phyloP scores from a whole-genome alignment of 2,888 invertebrate species.

The Dryomyza anilis region DNA sequence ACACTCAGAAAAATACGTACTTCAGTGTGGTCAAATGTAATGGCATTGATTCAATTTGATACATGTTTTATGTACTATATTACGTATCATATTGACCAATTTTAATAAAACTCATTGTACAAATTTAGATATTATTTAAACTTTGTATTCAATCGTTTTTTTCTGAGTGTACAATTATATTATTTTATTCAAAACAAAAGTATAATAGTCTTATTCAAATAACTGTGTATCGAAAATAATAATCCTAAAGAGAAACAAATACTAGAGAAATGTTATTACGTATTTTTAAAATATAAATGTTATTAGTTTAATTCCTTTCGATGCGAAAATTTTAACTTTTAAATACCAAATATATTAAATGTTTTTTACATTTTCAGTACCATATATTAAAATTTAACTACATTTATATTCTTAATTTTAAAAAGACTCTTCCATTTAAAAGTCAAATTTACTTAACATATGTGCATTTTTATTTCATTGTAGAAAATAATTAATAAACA shows the following conservation, averaged over 20 bases:
- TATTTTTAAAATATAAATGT: slow-evolving; percentile 9
- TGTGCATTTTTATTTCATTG: slow-evolving; percentile 15
- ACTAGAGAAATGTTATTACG: slow-evolving; percentile 17
- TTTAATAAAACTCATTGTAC: too few relatives aligned
- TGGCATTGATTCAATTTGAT: too few relatives aligned
- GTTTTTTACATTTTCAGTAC: slow-evolving; percentile 6
- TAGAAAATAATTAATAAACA: slow-evolving; percentile 17
- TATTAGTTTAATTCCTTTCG: slow-evolving; percentile 20
- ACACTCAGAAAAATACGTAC: too few relatives aligned
- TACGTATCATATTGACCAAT: too few relatives aligned
- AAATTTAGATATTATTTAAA: too few relatives aligned
- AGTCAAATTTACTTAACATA: slow-evolving; percentile 1
- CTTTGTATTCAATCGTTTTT: too few relatives aligned
- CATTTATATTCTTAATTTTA: slow-evolving; percentile 8
- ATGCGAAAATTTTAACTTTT: slow-evolving; percentile 12
- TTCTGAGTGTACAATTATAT: background rate
- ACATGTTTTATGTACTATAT: too few relatives aligned
- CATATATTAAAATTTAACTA: background rate
- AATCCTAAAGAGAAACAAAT: slow-evolving; percentile 7
- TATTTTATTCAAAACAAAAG: background rate
- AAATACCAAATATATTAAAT: background rate
- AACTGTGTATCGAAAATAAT: background rate
- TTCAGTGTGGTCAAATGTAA: too few relatives aligned
- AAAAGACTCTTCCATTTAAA: background rate
- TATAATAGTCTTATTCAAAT: background rate